These are phyloP conservation scores for Batillaria attramentaria DNA, from an alignment of 1,140 invertebrate genomes.

Conservation along the genomic window DNA sequence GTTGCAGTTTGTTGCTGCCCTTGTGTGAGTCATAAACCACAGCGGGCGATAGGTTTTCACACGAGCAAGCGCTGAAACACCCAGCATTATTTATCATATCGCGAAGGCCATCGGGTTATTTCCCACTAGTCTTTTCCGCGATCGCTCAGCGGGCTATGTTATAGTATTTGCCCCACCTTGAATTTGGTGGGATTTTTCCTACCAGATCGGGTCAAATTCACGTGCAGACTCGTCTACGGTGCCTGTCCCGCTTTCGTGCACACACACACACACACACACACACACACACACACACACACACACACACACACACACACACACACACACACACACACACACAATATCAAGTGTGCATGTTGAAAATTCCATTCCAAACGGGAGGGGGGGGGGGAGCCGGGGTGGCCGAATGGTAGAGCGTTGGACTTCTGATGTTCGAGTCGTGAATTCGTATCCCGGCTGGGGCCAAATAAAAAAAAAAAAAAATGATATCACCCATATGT, in stretches of 20 bases:
- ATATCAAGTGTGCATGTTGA: too few relatives aligned
- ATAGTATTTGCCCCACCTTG: neutral
- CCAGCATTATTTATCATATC: too few relatives aligned
- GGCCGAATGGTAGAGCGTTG: too few relatives aligned
- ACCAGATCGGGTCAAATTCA: neutral
- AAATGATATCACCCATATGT: neutral
- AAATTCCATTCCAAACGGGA: too few relatives aligned
- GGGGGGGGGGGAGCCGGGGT: too few relatives aligned
- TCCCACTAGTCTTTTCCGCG: neutral
- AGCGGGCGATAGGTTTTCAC: too few relatives aligned
- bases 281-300: neutral
- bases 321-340: conserved; percentile 22
- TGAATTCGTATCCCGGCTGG: too few relatives aligned
- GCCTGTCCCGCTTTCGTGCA: neutral
- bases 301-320: conserved; percentile 2
- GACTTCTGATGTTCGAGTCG: too few relatives aligned
- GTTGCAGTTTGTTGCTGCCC: too few relatives aligned
- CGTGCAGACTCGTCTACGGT: neutral
- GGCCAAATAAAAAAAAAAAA: conserved; percentile 3
- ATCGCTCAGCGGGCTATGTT: neutral
- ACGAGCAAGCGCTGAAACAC: too few relatives aligned
- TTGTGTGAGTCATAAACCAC: too few relatives aligned
- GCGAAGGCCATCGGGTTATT: neutral
- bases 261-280: neutral
- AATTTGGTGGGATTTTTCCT: neutral